These are phyloP conservation scores for Hypsibius dujardini DNA, from an alignment of 1,140 invertebrate genomes.

Conservation along the genomic window DNA sequence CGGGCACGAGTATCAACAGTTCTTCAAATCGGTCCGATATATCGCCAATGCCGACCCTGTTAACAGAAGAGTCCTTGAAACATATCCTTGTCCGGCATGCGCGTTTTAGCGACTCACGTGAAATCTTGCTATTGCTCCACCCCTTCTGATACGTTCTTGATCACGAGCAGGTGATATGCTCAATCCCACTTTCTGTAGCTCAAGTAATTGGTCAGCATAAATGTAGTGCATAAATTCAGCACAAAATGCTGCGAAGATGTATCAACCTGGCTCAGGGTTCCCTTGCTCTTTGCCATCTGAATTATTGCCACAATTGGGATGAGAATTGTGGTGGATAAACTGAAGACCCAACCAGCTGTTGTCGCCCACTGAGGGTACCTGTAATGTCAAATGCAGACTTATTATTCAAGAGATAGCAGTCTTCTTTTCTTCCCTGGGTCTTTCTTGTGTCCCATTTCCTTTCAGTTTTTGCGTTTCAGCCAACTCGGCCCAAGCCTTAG, in stretches of 20 bases:
- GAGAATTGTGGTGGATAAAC: conserved; percentile 40
- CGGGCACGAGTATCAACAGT: not conserved
- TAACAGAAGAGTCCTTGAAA: not conserved
- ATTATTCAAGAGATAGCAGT: no score
- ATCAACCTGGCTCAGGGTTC: conserved; percentile 28
- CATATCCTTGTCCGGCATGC: no score
- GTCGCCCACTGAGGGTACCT: conserved; percentile 45
- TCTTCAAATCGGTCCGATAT: not conserved
- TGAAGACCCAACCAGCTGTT: conserved; percentile 44
- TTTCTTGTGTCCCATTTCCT: no score
- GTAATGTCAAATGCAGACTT: no score
- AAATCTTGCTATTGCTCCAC: not conserved
- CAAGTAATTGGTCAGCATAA: not conserved
- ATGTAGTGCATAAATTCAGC: not conserved
- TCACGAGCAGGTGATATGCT: not conserved
- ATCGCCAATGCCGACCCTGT: not conserved
- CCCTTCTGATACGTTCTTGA: not conserved
- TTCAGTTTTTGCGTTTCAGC: no score
- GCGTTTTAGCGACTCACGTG: not conserved
- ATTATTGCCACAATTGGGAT: conserved; percentile 43
- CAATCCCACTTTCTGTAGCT: not conserved
- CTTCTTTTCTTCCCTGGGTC: no score
- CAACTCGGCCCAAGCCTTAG: no score
- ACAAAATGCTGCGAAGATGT: not conserved
- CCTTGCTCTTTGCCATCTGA: conserved; percentile 32